Evolutionary conservation across 2,113 vertebrate genomes (phyloP), one percentile per base, ranked within the genome.

Genomic region (Desmodus rotundus): DNA sequence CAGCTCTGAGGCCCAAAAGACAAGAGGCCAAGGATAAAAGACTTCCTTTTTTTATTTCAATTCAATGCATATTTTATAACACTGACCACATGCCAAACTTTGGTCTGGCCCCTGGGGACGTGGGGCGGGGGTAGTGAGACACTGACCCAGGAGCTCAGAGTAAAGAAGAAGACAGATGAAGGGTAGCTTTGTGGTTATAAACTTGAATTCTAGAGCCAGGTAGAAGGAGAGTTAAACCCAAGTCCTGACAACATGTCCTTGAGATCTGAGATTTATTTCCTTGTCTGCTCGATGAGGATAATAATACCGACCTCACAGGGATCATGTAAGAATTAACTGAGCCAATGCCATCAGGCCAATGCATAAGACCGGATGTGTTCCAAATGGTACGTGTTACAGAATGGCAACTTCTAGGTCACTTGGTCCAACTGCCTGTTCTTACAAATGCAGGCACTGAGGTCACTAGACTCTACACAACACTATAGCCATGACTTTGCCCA

Each of bases 311-410:
- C 19, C 7, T 88, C 61, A 52, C 1, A 56, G 61, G 54, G 28
- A 68, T 84, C 54, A 91, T 82, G 22, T 76, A 76, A 85, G 52
- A 90, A 93, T 87, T n/a, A 84, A 93, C 38, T 52, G 65, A 91
- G 72, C 58, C 31, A 54, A 89, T 7, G 31, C 38, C 38, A 47
- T n/a, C 17, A 52, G 43, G 26, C 70, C 28, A 63, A 8, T 50
- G 36, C 38, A 68, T 45, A 28, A 24, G 20, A 65, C 17, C 26
- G 28, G n/a, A n/a, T 58, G 5, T 10, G 56, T 83, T 14, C 80
- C 20, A 45, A 41, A 63, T 10, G 56, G 20, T 16, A 50, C 33
- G 47, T 52, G 20, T 70, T 96, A 73, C 54, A 24, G 72, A n/a
- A n/a, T 26, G 33, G 17, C 24, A 45, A 1, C 45, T 82, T 77